Base-by-base conservation (phyloP, 2,113 vertebrate species). In the Triplophysa dalaica region DNA sequence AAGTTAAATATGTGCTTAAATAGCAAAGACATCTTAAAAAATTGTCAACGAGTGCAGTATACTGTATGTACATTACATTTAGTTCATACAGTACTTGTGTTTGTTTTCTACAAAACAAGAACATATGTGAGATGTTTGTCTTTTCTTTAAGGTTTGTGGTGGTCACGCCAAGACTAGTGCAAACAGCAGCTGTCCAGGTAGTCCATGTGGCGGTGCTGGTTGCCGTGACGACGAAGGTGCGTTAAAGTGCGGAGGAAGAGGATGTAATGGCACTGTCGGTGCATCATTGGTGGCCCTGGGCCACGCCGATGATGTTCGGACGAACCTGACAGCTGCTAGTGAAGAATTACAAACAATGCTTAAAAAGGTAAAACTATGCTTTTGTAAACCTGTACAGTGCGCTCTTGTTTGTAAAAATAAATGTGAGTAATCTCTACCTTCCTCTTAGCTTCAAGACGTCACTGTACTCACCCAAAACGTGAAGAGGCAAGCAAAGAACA, bases 201-300 rank as follows among this genome's bases (percentile, higher is more conserved):
- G 90, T 0, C 64, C 29, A 1, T 98, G 95, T 0, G 94, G 96
- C 12, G 96, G 95, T 10, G 92, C 93, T 0, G 90, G 93, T 77
- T 97, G 96, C 85, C 86, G 21, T 26, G 92, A 94, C 56, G 12
- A 82, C 0, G 19, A 0, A 0, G 94, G 93, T 8, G 84, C 66
- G 1, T 86, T 70, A 13, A 87, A 8, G 0, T 97, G 95, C 0
- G 94, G 93, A 38, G 92, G 93, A 16, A 66, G 24, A 0, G 88
- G 86, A 14, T 97, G 94, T 56, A 65, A 80, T 0, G 95, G 95
- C 63, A 91, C 94, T 0, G 70, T 94, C 70, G 91, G 93, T 2
- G 0, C 90, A 9, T 91, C 95, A 0, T 7, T 85, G 2, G 80
- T 4, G 29, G 93, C 93, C 0, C 88, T 94, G 50, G 50, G 68